A percentile compares a stretch with the other conserved stretches of the same genome.
phyloP scores from a whole-genome alignment of 1,140 invertebrate species.

The Wasmannia auropunctata region DNA sequence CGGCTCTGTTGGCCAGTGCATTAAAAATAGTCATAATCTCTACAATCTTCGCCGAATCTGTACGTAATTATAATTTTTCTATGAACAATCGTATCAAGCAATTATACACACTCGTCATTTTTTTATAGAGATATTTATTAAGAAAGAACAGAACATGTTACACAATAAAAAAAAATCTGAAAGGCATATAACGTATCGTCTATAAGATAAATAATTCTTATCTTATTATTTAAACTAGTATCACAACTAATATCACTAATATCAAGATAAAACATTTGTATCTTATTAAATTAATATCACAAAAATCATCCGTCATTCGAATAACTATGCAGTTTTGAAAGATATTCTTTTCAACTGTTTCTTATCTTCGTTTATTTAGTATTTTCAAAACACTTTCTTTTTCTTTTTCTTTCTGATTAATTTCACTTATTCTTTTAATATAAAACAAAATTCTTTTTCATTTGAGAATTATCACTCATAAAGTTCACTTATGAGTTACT shows the following conservation, averaged over 20 bases:
- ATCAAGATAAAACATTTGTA: background rate
- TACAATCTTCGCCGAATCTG: background rate
- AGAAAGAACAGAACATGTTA: background rate
- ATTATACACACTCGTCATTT: background rate
- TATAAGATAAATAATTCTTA: background rate
- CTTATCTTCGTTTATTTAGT: background rate
- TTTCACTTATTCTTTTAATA: background rate
- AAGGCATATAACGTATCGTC: background rate
- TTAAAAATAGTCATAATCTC: background rate
- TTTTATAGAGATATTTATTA: conserved; percentile 2
- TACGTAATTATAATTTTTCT: background rate
- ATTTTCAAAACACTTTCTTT: background rate
- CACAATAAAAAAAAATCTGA: background rate
- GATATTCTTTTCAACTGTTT: background rate
- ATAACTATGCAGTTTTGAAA: background rate
- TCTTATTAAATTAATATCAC: background rate
- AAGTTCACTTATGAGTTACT: background rate
- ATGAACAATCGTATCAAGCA: background rate
- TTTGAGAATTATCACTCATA: background rate
- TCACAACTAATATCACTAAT: no score
- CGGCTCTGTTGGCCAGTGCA: background rate
- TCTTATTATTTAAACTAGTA: background rate
- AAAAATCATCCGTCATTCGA: background rate
- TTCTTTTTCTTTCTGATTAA: background rate
- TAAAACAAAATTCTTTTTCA: background rate